Conservation (phyloP, 2,888 invertebrate genomes). For the Pandemis corylana region DNA sequence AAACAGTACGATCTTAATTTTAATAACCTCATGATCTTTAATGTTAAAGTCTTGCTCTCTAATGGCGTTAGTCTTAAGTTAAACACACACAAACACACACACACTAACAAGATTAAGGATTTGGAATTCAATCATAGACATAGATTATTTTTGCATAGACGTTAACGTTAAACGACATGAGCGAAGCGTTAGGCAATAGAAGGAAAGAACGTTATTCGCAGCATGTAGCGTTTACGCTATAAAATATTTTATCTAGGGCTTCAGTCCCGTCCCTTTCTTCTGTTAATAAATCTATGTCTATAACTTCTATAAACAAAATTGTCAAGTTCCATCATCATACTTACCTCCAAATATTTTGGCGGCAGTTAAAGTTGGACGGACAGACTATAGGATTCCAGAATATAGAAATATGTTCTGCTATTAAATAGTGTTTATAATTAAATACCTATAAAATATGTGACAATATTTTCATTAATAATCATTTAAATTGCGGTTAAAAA, state of each 20-base stretch:
- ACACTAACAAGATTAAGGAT: constrained; percentile 5
- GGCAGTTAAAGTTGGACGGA: constrained; percentile 1
- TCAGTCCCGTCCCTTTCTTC: not conserved
- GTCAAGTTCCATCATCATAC: constrained; percentile 3
- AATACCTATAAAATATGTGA: no score
- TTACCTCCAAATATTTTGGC: not conserved
- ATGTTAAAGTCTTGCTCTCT: constrained; percentile 23
- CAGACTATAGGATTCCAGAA: not conserved
- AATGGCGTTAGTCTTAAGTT: constrained; percentile 28
- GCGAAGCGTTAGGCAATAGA: not conserved
- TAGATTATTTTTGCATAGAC: not conserved
- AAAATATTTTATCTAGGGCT: not conserved
- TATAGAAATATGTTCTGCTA: not conserved
- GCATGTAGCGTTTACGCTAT: not conserved
- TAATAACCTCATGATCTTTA: not conserved
- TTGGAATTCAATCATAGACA: not conserved
- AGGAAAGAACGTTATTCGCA: not conserved
- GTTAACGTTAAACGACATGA: not conserved
- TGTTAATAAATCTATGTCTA: not conserved
- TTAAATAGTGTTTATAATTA: not conserved
- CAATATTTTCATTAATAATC: no score
- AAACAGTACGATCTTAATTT: not conserved
- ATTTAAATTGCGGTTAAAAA: not conserved
- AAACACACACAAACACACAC: constrained; percentile 19
- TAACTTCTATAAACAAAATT: not conserved